Evolutionary conservation across 2,888 invertebrate species (phyloP).

Genomic region (Ophioninae sp.): DNA sequence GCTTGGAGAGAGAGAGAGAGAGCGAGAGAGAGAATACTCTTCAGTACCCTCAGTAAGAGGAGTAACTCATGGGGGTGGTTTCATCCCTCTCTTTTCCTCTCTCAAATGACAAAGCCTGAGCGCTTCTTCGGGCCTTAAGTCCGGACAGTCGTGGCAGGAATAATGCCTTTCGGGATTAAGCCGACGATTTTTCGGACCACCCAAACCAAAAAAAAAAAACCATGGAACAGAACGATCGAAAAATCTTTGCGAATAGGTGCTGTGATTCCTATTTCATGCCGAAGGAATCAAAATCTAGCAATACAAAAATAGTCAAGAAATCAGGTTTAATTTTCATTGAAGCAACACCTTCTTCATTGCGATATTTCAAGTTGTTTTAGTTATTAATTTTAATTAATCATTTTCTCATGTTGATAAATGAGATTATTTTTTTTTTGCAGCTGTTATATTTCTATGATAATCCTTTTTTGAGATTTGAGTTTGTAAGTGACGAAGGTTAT

Average conservation of each 20-base stretch:
- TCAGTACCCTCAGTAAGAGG: conserved; percentile 70
- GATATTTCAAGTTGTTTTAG: too few relatives aligned
- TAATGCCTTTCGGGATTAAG: conserved; percentile 80
- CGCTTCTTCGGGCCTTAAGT: conserved; percentile 70
- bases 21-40: conserved; percentile 28
- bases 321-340: too few relatives aligned
- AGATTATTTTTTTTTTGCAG: not conserved
- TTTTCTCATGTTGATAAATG: not conserved
- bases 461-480: not conserved
- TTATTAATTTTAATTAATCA: too few relatives aligned
- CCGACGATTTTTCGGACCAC: conserved; percentile 54
- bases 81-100: not conserved
- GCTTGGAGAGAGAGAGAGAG: conserved; percentile 24
- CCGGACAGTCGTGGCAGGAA: conserved; percentile 78
- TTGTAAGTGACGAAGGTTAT: too few relatives aligned
- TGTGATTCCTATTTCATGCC: too few relatives aligned
- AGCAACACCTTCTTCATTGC: too few relatives aligned
- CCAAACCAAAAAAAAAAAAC: conserved; percentile 43
- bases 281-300: too few relatives aligned
- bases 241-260: not conserved
- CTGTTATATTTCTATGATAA: not conserved
- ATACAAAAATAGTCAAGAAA: not conserved
- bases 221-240: not conserved
- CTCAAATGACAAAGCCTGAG: conserved; percentile 71
- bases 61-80: conserved; percentile 66